Percentiles rank a stretch among this genome's conserved stretches.
These are phyloP conservation scores for Phoxinus phoxinus DNA, from an alignment of 2,113 vertebrate genomes.

Conservation along the genomic window DNA sequence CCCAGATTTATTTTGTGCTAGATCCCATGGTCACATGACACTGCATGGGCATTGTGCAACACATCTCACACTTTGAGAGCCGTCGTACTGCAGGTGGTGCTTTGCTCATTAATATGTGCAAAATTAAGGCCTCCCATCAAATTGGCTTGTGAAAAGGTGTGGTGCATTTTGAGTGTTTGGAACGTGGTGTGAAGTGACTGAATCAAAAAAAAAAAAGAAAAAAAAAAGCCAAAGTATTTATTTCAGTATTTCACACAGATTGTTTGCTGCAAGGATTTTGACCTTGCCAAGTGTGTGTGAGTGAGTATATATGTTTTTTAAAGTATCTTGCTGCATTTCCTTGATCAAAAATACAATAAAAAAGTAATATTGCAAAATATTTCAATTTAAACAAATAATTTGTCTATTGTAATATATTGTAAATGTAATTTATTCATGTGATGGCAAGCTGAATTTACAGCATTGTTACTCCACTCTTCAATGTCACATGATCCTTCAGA, in stretches of 20 bases:
- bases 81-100: slow-evolving; percentile 18
- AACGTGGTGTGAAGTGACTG: slow-evolving; percentile 7
- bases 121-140: slow-evolving; percentile 6
- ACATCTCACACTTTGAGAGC: slow-evolving; percentile 13
- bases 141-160: slow-evolving; percentile 39
- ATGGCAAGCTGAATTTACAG: not conserved
- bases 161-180: not conserved
- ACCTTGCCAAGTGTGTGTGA: not conserved
- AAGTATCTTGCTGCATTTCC: not conserved
- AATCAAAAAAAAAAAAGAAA: not conserved
- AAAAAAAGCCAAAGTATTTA: not conserved
- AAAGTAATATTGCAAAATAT: not conserved
- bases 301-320: too few relatives aligned
- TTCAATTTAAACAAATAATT: too few relatives aligned
- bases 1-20: slow-evolving; percentile 31
- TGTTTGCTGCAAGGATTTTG: not conserved
- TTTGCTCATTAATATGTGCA: slow-evolving; percentile 21
- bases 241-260: not conserved
- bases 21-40: slow-evolving; percentile 30
- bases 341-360: not conserved
- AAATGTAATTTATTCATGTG: not conserved
- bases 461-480: not conserved
- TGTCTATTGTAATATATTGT: not conserved
- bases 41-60: slow-evolving; percentile 5
- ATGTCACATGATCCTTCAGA: not conserved